Conservation (phyloP, 2,888 invertebrate genomes). For the Hartigia nigra region DNA sequence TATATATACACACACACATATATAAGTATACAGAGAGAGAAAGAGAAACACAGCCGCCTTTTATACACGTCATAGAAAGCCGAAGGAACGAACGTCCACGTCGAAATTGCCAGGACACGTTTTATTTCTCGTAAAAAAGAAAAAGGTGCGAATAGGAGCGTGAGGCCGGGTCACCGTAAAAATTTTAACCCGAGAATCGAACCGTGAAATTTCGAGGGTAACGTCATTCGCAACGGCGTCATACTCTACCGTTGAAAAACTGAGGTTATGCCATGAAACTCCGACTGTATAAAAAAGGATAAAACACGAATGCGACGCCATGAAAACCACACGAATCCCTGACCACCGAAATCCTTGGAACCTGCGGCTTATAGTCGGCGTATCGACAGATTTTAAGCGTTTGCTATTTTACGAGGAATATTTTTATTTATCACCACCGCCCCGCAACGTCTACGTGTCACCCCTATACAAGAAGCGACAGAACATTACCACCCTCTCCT, state of each 20-base stretch:
- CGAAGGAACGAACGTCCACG: not conserved
- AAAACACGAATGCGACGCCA: not conserved
- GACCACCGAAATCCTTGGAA: not conserved
- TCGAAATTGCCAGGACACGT: not conserved
- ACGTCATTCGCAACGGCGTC: not conserved
- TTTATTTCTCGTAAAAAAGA: not conserved
- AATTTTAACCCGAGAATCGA: not conserved
- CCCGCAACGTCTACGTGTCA: not conserved
- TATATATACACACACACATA: no score
- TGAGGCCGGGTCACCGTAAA: conserved; percentile 28
- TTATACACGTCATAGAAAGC: not conserved
- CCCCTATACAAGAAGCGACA: not conserved
- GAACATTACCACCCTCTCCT: not conserved
- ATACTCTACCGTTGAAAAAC: not conserved
- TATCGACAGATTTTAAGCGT: not conserved
- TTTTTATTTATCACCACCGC: not conserved
- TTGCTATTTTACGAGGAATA: not conserved
- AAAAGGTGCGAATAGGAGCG: not conserved
- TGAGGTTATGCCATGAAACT: not conserved
- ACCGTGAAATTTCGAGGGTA: not conserved
- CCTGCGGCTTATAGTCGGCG: not conserved
- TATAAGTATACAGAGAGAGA: not conserved
- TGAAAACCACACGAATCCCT: not conserved
- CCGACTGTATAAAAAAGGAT: not conserved
- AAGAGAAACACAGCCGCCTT: not conserved